A percentile compares a stretch with the other conserved stretches of the same genome.
Evolutionary conservation across 2,888 invertebrate species (phyloP).

Genomic region (Camponotus fellah): DNA sequence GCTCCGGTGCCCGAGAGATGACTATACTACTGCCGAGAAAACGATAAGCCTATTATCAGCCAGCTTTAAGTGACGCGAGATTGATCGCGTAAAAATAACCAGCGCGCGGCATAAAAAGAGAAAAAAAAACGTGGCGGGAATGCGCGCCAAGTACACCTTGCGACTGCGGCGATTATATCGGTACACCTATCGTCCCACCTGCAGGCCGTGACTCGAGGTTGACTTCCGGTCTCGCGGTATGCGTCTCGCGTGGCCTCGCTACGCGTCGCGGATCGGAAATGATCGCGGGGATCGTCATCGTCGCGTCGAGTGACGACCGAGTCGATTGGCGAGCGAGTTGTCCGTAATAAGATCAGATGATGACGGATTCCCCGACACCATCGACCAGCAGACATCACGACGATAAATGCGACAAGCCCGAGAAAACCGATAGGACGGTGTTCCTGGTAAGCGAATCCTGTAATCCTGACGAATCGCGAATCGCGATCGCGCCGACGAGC

Average conservation of each 20-base stretch:
- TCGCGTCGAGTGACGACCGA: conserved; percentile 62
- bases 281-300: conserved; percentile 53
- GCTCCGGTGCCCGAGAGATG: conserved; percentile 45
- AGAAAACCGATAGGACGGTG: conserved; percentile 80
- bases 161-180: conserved; percentile 25
- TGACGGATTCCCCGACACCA: conserved; percentile 83
- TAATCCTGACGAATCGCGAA: neutral
- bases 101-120: conserved; percentile 35
- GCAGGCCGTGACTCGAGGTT: neutral
- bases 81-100: conserved; percentile 51
- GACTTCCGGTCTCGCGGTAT: conserved; percentile 18
- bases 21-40: conserved; percentile 29
- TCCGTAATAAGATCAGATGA: conserved; percentile 74
- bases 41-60: conserved; percentile 48
- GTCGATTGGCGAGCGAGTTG: conserved; percentile 62
- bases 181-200: neutral
- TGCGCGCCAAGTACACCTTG: conserved; percentile 34
- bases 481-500: conserved; percentile 1
- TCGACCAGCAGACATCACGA: conserved; percentile 80
- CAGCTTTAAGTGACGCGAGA: conserved; percentile 48
- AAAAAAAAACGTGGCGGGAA: conserved; percentile 44
- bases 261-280: conserved; percentile 20
- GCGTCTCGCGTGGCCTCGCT: conserved; percentile 1
- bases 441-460: conserved; percentile 77
- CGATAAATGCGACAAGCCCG: conserved; percentile 79